These are phyloP conservation scores for Myotis daubentonii DNA, from an alignment of 2,797 vertebrate genomes.

Conservation along the genomic window DNA sequence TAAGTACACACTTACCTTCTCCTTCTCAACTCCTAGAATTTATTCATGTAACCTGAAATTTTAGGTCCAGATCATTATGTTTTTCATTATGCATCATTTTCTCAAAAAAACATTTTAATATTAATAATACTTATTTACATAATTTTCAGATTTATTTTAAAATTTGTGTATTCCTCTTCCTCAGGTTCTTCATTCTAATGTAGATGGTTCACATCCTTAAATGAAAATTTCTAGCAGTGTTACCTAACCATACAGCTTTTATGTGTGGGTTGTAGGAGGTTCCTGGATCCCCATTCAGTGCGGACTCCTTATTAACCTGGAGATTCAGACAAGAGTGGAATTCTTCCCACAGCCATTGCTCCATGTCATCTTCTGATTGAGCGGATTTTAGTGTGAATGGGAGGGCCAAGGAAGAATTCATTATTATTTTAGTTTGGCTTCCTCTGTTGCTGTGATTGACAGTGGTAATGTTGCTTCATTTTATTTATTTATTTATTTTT, in stretches of 20 bases:
- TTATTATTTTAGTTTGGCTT: neutral
- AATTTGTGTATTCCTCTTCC: neutral
- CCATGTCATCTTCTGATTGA: neutral
- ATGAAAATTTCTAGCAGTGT: neutral
- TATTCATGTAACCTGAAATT: neutral
- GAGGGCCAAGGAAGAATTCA: neutral
- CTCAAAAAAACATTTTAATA: neutral
- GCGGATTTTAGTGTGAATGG: neutral
- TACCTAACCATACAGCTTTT: neutral
- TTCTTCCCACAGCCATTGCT: neutral
- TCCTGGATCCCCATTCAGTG: neutral
- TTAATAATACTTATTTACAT: neutral
- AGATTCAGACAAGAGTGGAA: neutral
- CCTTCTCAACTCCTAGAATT: neutral
- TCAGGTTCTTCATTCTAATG: neutral
- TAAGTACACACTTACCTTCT: neutral
- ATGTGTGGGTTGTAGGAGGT: neutral
- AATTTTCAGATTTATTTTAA: constrained; percentile 12
- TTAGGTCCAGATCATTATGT: neutral
- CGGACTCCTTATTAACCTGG: neutral
- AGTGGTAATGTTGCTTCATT: neutral
- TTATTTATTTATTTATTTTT: neutral
- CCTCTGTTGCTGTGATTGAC: neutral
- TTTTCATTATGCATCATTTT: neutral
- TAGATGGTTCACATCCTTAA: neutral